Conservation (phyloP, 2,888 invertebrate genomes). For the Tinea semifulvella region DNA sequence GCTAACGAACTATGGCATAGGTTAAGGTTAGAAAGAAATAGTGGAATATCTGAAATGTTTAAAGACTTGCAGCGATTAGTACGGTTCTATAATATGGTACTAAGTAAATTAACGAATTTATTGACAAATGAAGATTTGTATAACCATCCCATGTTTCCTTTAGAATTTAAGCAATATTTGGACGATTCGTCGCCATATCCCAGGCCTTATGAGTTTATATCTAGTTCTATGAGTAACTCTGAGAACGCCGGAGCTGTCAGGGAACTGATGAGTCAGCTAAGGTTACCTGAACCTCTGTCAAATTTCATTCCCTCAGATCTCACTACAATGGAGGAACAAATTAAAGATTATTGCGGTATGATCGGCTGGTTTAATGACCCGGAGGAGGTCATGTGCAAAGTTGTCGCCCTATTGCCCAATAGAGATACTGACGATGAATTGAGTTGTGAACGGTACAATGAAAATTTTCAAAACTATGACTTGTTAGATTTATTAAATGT, state of each 20-base stretch:
- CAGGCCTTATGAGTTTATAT: constrained; percentile 73
- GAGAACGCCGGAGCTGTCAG: constrained; percentile 59
- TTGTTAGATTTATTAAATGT: constrained; percentile 65
- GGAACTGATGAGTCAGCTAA: constrained; percentile 59
- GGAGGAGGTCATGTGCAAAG: constrained; percentile 56
- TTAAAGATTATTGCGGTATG: constrained; percentile 58
- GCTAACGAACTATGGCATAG: constrained; percentile 71
- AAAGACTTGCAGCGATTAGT: constrained; percentile 68
- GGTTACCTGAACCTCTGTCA: constrained; percentile 56
- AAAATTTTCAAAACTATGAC: constrained; percentile 48
- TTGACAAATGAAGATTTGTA: constrained; percentile 67
- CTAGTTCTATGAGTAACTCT: constrained; percentile 64
- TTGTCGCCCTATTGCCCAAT: constrained; percentile 48
- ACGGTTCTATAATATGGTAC: constrained; percentile 72
- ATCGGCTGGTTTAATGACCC: constrained; percentile 57
- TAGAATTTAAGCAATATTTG: constrained; percentile 68
- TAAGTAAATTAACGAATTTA: constrained; percentile 68
- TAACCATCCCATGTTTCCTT: constrained; percentile 70
- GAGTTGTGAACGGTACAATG: constrained; percentile 38
- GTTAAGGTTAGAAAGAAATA: constrained; percentile 44
- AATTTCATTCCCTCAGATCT: constrained; percentile 51
- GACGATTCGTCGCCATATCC: constrained; percentile 61
- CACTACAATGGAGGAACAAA: constrained; percentile 47
- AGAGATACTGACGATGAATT: constrained; percentile 44
- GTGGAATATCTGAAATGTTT: constrained; percentile 48